phyloP scores from a whole-genome alignment of 2,797 vertebrate species.

The Falco berigora region DNA sequence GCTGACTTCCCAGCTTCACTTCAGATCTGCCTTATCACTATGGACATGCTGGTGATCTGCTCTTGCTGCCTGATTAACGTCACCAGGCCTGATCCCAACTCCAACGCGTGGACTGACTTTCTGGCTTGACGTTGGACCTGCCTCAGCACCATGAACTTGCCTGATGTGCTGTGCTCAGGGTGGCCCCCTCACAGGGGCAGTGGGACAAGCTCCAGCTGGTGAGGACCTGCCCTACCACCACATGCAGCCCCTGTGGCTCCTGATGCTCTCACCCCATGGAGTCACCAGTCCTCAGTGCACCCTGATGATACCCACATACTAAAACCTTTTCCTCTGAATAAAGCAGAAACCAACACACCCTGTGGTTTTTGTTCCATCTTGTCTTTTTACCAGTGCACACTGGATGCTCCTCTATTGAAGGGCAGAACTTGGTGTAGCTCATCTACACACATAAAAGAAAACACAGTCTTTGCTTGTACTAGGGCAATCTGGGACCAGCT shows the following conservation, averaged over 20 bases:
- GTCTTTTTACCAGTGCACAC: not conserved
- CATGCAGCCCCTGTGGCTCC: not conserved
- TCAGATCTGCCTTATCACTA: not conserved
- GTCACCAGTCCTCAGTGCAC: not conserved
- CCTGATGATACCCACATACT: not conserved
- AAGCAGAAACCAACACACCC: not conserved
- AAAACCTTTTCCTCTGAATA: not conserved
- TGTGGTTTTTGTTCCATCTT: not conserved
- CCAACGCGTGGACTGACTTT: not conserved
- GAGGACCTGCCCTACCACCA: not conserved
- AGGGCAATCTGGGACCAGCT: not conserved
- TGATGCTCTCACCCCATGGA: accelerated
- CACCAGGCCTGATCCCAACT: not conserved
- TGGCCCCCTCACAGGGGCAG: not conserved
- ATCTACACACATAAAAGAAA: not conserved
- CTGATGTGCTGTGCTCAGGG: not conserved
- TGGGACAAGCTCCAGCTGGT: not conserved
- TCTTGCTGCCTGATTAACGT: not conserved
- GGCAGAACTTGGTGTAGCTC: not conserved
- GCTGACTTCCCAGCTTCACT: not conserved
- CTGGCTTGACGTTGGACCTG: not conserved
- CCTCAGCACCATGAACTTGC: not conserved
- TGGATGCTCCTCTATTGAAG: not conserved
- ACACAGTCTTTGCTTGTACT: not conserved
- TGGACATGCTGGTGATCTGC: not conserved